phyloP scores from a whole-genome alignment of 2,113 vertebrate species.

The Pholis gunnellus region DNA sequence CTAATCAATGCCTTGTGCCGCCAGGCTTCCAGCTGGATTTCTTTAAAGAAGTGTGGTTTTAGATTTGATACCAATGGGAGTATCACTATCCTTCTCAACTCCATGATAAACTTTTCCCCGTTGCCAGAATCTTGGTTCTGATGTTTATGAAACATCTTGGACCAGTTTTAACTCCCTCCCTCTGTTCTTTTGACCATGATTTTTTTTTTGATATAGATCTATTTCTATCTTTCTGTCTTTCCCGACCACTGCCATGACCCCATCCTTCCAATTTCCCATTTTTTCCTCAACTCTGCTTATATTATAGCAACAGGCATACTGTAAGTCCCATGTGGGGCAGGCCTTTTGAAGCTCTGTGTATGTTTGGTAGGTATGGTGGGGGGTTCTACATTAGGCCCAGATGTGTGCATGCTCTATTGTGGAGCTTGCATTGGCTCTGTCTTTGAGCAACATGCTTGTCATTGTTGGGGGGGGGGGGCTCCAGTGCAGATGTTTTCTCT shows the following conservation, averaged over 20 bases:
- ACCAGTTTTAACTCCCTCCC: constrained; percentile 16
- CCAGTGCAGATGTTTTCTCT: constrained; percentile 8
- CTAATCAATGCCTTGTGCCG: constrained; percentile 58
- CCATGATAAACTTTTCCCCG: constrained; percentile 34
- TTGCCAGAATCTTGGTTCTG: constrained; percentile 44
- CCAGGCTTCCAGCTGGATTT: constrained; percentile 62
- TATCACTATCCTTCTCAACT: constrained; percentile 46
- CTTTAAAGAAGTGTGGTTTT: constrained; percentile 52
- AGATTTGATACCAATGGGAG: constrained; percentile 60
- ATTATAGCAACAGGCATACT: constrained; percentile 13
- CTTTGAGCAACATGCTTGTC: constrained; percentile 28
- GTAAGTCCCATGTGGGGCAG: background rate
- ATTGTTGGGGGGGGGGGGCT: constrained; percentile 14
- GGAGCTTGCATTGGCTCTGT: constrained; percentile 12
- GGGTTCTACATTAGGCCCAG: constrained; percentile 55
- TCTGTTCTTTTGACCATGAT: background rate
- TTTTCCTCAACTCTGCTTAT: constrained; percentile 16
- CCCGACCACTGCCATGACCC: background rate
- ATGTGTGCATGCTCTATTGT: constrained; percentile 54
- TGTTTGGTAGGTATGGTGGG: constrained; percentile 30
- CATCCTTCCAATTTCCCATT: background rate
- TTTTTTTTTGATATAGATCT: constrained; percentile 5
- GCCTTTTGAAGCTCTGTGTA: constrained; percentile 37
- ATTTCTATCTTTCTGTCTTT: background rate
- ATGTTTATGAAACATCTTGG: constrained; percentile 44